These are phyloP conservation scores for Microcebus jonahi DNA, from an alignment of 2,113 vertebrate genomes.

Conservation along the genomic window DNA sequence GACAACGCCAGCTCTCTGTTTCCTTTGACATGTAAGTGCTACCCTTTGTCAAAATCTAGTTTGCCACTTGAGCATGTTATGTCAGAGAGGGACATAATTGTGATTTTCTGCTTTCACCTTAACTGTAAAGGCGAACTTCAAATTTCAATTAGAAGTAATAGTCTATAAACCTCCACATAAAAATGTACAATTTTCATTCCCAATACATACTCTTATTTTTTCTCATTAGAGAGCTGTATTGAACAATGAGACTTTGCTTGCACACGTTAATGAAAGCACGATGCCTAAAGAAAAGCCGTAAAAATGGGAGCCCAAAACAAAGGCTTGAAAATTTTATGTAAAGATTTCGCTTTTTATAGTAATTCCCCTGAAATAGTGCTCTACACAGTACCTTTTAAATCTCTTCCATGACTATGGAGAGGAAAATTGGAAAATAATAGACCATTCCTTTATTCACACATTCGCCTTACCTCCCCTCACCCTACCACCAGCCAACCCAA, in stretches of 20 bases:
- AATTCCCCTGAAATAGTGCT: slow-evolving; percentile 62
- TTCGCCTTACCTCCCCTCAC: not conserved
- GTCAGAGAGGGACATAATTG: slow-evolving; percentile 22
- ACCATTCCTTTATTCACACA: slow-evolving; percentile 43
- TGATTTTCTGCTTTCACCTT: slow-evolving; percentile 70
- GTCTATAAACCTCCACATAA: slow-evolving; percentile 76
- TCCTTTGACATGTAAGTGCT: not conserved
- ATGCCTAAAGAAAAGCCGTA: slow-evolving; percentile 44
- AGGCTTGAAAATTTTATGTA: slow-evolving; percentile 66
- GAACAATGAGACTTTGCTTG: slow-evolving; percentile 71
- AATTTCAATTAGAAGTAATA: slow-evolving; percentile 79
- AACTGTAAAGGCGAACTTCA: slow-evolving; percentile 67
- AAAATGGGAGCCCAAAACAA: slow-evolving; percentile 71
- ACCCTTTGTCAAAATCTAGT: slow-evolving; percentile 32
- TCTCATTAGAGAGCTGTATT: slow-evolving; percentile 70
- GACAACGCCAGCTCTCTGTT: not conserved
- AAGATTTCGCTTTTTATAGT: slow-evolving; percentile 65
- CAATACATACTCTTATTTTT: slow-evolving; percentile 56
- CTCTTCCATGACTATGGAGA: slow-evolving; percentile 1
- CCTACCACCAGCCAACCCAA: not conserved
- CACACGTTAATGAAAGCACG: slow-evolving; percentile 37
- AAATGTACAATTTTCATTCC: slow-evolving; percentile 73
- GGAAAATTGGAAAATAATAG: slow-evolving; percentile 69
- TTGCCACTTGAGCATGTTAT: not conserved
- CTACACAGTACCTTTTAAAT: slow-evolving; percentile 62